These are phyloP conservation scores for Camptogramma bilineatum DNA, from an alignment of 2,888 invertebrate genomes.

Conservation along the genomic window DNA sequence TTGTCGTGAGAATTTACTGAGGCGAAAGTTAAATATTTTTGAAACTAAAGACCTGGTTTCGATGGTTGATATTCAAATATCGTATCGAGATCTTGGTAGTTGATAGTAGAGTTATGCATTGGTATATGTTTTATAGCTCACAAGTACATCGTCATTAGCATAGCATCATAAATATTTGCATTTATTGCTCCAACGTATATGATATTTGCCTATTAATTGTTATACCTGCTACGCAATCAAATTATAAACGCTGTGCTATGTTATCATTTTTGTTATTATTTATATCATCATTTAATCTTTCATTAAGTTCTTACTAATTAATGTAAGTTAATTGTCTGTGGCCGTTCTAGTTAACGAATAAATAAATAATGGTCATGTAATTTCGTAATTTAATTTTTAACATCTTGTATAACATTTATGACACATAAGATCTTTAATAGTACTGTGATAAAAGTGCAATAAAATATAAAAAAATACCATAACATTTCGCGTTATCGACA, in stretches of 20 bases:
- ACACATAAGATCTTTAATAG: no score
- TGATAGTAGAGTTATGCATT: constrained; percentile 9
- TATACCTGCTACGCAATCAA: constrained; percentile 7
- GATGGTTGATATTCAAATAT: constrained; percentile 41
- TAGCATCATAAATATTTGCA: constrained; percentile 17
- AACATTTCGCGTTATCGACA: background rate
- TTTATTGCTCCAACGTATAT: constrained; percentile 16
- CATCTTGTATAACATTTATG: no score
- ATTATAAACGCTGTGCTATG: background rate
- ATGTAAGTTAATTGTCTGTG: no score
- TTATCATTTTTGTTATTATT: background rate
- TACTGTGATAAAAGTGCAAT: no score
- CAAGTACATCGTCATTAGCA: constrained; percentile 8
- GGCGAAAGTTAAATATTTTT: constrained; percentile 51
- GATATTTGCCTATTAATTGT: constrained; percentile 25
- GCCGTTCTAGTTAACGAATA: no score
- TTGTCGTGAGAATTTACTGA: constrained; percentile 52
- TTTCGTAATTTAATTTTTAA: no score
- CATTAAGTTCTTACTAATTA: no score
- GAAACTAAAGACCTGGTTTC: constrained; percentile 42
- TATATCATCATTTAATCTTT: no score
- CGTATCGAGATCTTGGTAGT: constrained; percentile 17
- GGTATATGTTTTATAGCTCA: constrained; percentile 11
- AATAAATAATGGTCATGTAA: no score
- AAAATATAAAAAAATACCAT: no score